These are phyloP conservation scores for Netelia virgata DNA, from an alignment of 2,888 invertebrate genomes.

Conservation along the genomic window DNA sequence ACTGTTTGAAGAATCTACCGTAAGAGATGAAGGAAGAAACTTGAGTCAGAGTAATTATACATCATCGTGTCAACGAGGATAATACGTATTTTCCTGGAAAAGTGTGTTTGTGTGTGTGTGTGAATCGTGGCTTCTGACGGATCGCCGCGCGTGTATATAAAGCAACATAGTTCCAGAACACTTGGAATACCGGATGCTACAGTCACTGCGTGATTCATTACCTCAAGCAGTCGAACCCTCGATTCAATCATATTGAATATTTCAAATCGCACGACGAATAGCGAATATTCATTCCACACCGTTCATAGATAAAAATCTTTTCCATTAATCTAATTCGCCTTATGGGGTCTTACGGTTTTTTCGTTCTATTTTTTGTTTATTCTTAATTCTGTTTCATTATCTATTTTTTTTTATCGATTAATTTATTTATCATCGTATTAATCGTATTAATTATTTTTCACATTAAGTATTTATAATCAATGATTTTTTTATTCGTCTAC, in stretches of 20 bases:
- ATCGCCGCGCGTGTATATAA: neutral
- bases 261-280: neutral
- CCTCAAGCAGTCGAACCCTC: slow-evolving; percentile 8
- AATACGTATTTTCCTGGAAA: neutral
- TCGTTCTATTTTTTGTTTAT: no score
- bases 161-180: neutral
- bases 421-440: no score
- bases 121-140: slow-evolving; percentile 13
- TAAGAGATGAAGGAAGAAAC: slow-evolving; percentile 1
- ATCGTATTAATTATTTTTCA: no score
- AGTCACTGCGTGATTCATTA: slow-evolving; percentile 55
- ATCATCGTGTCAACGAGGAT: slow-evolving; percentile 26
- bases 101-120: neutral
- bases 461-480: no score
- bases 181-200: slow-evolving; percentile 28
- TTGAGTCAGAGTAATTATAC: slow-evolving; percentile 57
- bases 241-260: slow-evolving; percentile 29
- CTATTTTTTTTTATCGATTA: no score
- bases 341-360: no score
- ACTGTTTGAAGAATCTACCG: slow-evolving; percentile 4
- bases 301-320: neutral
- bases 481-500: no score
- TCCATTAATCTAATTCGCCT: neutral
- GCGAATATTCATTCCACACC: neutral
- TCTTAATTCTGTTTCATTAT: no score